Percentiles rank a stretch among this genome's conserved stretches.
phyloP scores from a whole-genome alignment of 2,888 invertebrate species.

The Sesia bembeciformis region DNA sequence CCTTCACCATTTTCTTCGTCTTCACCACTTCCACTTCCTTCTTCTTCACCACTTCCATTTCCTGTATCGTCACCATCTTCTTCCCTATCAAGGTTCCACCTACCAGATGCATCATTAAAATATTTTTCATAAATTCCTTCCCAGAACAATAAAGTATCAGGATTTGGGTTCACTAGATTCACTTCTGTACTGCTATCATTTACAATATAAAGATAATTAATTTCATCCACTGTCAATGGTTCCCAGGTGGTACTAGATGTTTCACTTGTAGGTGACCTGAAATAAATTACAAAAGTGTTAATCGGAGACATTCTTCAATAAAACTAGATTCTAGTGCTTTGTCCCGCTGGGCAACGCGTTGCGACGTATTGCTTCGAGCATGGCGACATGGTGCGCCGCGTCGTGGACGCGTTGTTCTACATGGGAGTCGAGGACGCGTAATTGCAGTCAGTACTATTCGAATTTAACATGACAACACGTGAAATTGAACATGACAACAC shows the following conservation, averaged over 20 bases:
- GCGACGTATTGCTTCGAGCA: too few species aligned
- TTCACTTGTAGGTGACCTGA: slow-evolving; percentile 39
- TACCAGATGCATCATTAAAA: slow-evolving; percentile 45
- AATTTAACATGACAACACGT: too few species aligned
- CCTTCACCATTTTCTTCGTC: slow-evolving; percentile 7
- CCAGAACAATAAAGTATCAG: slow-evolving; percentile 44
- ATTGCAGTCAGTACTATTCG: too few species aligned
- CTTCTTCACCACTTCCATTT: slow-evolving; percentile 6
- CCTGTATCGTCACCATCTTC: slow-evolving; percentile 14
- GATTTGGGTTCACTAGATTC: slow-evolving; percentile 12
- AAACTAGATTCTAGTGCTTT: too few species aligned
- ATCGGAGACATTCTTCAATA: too few species aligned
- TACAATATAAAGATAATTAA: slow-evolving; percentile 32
- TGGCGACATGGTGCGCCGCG: too few species aligned
- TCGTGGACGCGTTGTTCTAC: too few species aligned
- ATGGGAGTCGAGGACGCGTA: too few species aligned
- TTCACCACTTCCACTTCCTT: slow-evolving; percentile 3
- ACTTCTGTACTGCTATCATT: slow-evolving; percentile 26
- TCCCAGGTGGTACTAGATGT: slow-evolving; percentile 34
- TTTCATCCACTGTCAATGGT: slow-evolving; percentile 25
- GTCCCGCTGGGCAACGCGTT: too few species aligned
- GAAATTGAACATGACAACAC: too few species aligned
- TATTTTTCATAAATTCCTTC: slow-evolving; percentile 36
- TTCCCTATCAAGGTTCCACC: slow-evolving; percentile 31
- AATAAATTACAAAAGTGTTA: slow-evolving; percentile 11